Percentiles rank a stretch among this genome's conserved stretches.
These are phyloP conservation scores for Cassiopea andromeda DNA, from an alignment of 30 jellyfish, hydroid and myxozoan species.

Conservation along the genomic window DNA sequence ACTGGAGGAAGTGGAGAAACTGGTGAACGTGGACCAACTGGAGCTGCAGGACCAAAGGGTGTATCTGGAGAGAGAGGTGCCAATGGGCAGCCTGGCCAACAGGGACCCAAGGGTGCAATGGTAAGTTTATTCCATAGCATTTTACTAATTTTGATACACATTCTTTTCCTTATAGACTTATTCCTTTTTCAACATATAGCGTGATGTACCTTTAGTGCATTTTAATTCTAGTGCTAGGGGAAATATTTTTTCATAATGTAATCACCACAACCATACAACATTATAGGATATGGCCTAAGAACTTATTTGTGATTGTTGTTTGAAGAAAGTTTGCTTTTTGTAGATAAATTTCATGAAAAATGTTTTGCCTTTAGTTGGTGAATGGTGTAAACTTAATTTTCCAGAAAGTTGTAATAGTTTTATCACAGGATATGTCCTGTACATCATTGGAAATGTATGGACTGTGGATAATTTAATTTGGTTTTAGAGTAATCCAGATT, in stretches of 20 bases:
- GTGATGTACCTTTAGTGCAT: too few species aligned
- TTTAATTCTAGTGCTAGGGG: too few species aligned
- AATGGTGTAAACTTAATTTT: neutral
- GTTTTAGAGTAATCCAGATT: neutral
- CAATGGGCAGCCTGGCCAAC: constrained; percentile 60
- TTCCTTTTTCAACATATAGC: too few species aligned
- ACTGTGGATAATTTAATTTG: neutral
- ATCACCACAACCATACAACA: too few species aligned
- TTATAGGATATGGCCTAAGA: too few species aligned
- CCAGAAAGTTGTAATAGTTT: neutral
- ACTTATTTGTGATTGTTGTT: too few species aligned
- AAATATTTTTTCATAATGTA: too few species aligned
- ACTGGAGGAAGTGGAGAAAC: constrained; percentile 76
- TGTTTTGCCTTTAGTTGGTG: neutral
- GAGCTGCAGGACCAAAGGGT: constrained; percentile 58
- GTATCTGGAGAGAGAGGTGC: constrained; percentile 56
- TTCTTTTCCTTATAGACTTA: too few species aligned
- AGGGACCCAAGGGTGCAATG: constrained; percentile 70
- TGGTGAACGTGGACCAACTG: constrained; percentile 78
- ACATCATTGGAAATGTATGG: neutral
- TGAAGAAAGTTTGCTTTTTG: too few species aligned
- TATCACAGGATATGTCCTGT: too few species aligned
- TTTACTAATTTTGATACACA: too few species aligned
- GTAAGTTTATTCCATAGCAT: neutral
- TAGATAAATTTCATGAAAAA: too few species aligned